Evolutionary conservation across 2,888 invertebrate species (phyloP), one percentile per base, ranked within the genome.

Genomic region (Cheilosia grossa): DNA sequence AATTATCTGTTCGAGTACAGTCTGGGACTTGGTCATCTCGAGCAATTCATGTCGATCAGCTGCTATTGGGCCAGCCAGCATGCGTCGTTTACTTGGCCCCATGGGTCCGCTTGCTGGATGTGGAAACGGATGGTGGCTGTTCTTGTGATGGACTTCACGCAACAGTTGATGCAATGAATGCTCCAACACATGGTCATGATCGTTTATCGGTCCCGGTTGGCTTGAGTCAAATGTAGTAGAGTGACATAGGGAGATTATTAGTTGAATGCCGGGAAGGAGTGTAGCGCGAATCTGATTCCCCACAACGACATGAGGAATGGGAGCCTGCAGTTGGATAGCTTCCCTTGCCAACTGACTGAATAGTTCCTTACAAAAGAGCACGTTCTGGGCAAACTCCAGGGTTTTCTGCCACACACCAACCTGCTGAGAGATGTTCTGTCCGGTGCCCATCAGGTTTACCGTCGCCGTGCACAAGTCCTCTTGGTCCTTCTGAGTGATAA

Each of bases 221-320:
- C 87, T 91, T 0, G 94, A 93, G 89, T 94, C 92, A 49, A 91
- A 90, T 24, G 94, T 94, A 4, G 95, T 95, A 64, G 97, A 97
- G 91, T 98, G 98, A 89, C 98, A 97, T 2, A 99, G 93, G 0
- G 97, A 97, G 79, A 98, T 98, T 47, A 97, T 95, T 21, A 99
- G 92, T 90, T 98, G 98, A 83, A 98, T 97, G 49, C 98, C 98
- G 10, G 98, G 98, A 87, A 98, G 94, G 6, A 98, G 96, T 24
- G 98, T 98, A 4, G 98, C 98, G 93, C 98, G 97, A 86, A 99
- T 98, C 92, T 98, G 98, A 92, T 98, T 98, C 58, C 98, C 98
- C 49, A 98, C 98, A 7, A 99, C 98, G 94, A 99, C 97, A 89
- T 98, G 98, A 0, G 98, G 98, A 90, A 98, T 98, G 0, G 97